Conservation (phyloP, 1,140 invertebrate species). For the Bombus confusus region DNA sequence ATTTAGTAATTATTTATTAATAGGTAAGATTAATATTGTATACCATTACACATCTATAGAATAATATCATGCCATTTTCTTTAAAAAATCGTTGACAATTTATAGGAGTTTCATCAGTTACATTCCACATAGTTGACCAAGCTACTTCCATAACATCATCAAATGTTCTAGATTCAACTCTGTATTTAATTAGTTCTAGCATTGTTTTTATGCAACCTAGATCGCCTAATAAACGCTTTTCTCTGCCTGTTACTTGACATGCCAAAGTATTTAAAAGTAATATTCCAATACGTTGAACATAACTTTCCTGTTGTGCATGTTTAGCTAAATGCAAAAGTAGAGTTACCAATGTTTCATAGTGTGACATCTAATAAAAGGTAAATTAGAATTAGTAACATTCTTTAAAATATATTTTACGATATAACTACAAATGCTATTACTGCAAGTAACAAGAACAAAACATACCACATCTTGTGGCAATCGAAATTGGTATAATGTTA, state of each 20-base stretch:
- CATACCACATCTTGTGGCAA: slow-evolving; percentile 97
- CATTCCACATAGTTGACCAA: slow-evolving; percentile 99
- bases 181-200: slow-evolving; percentile 91
- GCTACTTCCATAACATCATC: slow-evolving; percentile 98
- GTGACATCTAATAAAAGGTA: slow-evolving; percentile 83
- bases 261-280: slow-evolving; percentile 97
- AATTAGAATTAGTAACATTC: neutral
- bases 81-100: slow-evolving; percentile 96
- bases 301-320: slow-evolving; percentile 92
- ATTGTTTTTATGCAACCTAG: slow-evolving; percentile 94
- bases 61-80: slow-evolving; percentile 92
- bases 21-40: slow-evolving; percentile 52
- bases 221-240: slow-evolving; percentile 95
- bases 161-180: slow-evolving; percentile 88
- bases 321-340: slow-evolving; percentile 93
- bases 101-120: slow-evolving; percentile 96
- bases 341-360: slow-evolving; percentile 93
- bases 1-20: neutral
- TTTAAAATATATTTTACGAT: neutral
- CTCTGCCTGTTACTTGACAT: slow-evolving; percentile 96
- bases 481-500: slow-evolving; percentile 96
- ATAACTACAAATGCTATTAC: neutral
- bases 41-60: slow-evolving; percentile 92
- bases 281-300: slow-evolving; percentile 96
- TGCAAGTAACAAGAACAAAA: slow-evolving; percentile 61